Evolutionary conservation across 2,797 vertebrate species (phyloP), one percentile per base, ranked within the genome.

Genomic region (Malurus leucopterus): DNA sequence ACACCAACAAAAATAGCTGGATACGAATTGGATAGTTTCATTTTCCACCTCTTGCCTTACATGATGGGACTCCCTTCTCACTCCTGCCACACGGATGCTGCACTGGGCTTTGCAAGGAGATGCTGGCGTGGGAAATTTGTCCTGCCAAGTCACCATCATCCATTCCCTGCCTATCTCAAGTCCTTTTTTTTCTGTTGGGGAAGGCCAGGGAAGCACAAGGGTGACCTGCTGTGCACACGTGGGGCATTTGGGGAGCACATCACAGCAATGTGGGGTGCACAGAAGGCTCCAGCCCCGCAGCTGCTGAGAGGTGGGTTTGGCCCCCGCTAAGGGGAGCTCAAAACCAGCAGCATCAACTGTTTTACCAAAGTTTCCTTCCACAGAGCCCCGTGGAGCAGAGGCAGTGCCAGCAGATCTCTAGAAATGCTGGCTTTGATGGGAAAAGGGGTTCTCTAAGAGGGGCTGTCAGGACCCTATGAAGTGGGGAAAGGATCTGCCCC

Each of bases 381-480:
- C 36, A 20, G 29, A 64, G 47, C 11, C 40, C 30, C 24, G 0
- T 0, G 1, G 12, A 50, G 14, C n/a, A 46, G 41, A 9, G 34
- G 30, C 27, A 51, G 12, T 20, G n/a, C 11, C 61, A 58, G 46
- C 4, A 77, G 40, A 46, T 34, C 21, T 63, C 22, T 22, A 50
- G 18, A 80, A 51, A 30, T 29, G 24, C 32, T 74, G n/a, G 11
- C 41, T n/a, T 67, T 43, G 49, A 83, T 80, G 5, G 4, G 7
- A 17, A 41, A 32, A 38, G 27, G 1, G 3, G 5, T 8, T 32
- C 38, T 17, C 23, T 49, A 41, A 27, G 11, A 3, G 15, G 13
- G 8, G 7, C 7, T 70, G 57, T 29, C 14, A 67, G 20, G 32
- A 75, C 4, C 8, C 62, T 17, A 0, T 38, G 47, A 29, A 78